Conservation (phyloP, 2,797 vertebrate species). For the Tapera naevia region DNA sequence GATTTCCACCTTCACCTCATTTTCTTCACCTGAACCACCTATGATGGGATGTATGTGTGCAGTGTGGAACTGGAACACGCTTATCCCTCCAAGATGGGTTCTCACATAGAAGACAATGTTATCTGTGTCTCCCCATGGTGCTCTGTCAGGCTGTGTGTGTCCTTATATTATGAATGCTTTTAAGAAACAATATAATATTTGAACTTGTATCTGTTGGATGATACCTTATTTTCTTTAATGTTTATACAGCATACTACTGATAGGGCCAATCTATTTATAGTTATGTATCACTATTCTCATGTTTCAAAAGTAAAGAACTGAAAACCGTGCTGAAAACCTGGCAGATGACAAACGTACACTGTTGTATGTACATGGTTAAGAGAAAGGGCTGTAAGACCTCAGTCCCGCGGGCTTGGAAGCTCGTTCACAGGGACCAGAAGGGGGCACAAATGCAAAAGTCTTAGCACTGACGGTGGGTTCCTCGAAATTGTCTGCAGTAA, state of each 20-base stretch:
- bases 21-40: not conserved
- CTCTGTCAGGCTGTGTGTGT: not conserved
- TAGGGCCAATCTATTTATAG: not conserved
- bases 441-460: not conserved
- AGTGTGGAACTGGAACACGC: not conserved
- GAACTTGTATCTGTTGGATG: not conserved
- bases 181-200: not conserved
- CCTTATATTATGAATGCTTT: not conserved
- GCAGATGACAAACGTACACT: not conserved
- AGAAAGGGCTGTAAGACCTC: not conserved
- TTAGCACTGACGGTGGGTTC: not conserved
- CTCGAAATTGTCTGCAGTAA: not conserved
- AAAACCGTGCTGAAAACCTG: not conserved
- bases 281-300: accelerated
- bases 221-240: not conserved
- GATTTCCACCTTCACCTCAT: not conserved
- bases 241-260: not conserved
- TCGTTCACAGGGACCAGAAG: not conserved
- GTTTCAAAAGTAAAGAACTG: not conserved
- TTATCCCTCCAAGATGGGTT: not conserved
- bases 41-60: not conserved
- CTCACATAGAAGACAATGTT: accelerated
- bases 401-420: not conserved
- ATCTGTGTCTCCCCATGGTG: not conserved
- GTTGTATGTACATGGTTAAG: not conserved